Percentiles rank a stretch among this genome's conserved stretches.
phyloP scores from a whole-genome alignment of 1,140 invertebrate species.

The Pogonognathellus flavescens region DNA sequence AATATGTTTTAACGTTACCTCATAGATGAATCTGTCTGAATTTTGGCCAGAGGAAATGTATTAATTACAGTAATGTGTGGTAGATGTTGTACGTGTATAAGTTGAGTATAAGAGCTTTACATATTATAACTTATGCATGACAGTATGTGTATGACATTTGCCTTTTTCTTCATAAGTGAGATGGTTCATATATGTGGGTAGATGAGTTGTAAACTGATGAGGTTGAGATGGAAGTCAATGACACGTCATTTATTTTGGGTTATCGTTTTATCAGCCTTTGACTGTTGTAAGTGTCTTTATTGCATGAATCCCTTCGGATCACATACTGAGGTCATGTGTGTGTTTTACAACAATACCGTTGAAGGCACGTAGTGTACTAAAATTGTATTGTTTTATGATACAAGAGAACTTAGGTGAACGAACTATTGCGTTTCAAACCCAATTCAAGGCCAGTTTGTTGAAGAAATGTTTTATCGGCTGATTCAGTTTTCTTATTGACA shows the following conservation, averaged over 20 bases:
- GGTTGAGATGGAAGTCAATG: slow-evolving; percentile 4
- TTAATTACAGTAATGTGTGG: too few relatives aligned
- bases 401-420: not conserved
- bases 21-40: too few relatives aligned
- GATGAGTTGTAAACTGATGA: not conserved
- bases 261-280: not conserved
- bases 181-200: too few relatives aligned
- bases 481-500: not conserved
- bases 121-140: too few relatives aligned
- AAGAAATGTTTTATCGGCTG: not conserved
- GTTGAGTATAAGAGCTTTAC: too few relatives aligned
- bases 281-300: not conserved
- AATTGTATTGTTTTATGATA: not conserved
- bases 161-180: not conserved
- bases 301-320: slow-evolving; percentile 28
- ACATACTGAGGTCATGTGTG: slow-evolving; percentile 10
- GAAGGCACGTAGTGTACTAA: not conserved
- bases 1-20: too few relatives aligned
- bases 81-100: too few relatives aligned
- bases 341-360: not conserved
- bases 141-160: too few relatives aligned
- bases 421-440: not conserved
- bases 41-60: too few relatives aligned
- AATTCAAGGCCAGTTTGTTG: slow-evolving; percentile 1
- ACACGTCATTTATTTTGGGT: not conserved